phyloP scores from a whole-genome alignment of 2,888 invertebrate species.

The Eupithecia tripunctaria region DNA sequence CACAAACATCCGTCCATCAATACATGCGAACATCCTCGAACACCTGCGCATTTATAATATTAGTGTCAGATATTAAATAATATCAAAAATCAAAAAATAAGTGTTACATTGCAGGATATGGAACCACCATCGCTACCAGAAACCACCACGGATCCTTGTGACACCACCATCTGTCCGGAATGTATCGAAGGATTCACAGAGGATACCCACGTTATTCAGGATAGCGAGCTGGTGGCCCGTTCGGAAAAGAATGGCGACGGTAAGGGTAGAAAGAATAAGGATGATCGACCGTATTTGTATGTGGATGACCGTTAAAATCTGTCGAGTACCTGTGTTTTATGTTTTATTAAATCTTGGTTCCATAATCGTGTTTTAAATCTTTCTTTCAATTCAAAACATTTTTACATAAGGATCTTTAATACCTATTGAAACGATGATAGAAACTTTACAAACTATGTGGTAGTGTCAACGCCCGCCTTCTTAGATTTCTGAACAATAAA shows the following conservation, averaged over 20 bases:
- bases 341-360: neutral
- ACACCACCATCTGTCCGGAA: constrained; percentile 25
- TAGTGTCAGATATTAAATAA: too few species aligned
- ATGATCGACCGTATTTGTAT: neutral
- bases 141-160: constrained; percentile 22
- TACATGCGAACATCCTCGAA: too few species aligned
- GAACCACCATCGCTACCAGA: constrained; percentile 16
- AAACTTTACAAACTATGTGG: too few species aligned
- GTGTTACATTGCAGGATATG: neutral
- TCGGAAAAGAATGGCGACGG: neutral
- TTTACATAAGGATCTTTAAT: too few species aligned
- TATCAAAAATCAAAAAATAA: too few species aligned
- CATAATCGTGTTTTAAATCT: neutral
- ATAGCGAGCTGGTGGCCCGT: neutral
- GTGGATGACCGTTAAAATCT: neutral
- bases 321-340: neutral
- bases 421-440: too few species aligned
- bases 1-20: too few species aligned
- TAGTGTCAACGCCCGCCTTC: too few species aligned
- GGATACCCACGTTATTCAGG: neutral
- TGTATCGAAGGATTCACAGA: constrained; percentile 16
- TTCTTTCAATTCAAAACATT: too few species aligned
- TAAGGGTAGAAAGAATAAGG: neutral
- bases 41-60: too few species aligned
- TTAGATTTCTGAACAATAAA: too few species aligned